Evolutionary conservation across 2,888 invertebrate species (phyloP).

Genomic region (Tenthredo notha): DNA sequence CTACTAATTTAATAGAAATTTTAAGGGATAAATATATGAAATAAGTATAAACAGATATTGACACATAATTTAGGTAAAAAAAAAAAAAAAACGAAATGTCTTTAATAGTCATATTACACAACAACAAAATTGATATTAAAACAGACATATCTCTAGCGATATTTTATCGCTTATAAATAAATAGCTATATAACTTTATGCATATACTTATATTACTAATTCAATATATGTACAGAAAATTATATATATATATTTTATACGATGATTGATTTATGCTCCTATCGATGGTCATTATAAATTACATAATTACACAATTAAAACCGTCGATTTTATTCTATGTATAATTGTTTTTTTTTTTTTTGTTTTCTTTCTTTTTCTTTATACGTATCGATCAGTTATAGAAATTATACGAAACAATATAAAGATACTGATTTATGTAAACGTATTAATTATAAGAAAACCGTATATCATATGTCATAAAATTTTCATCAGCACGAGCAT

Average conservation of each 20-base stretch:
- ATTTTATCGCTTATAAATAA: neutral
- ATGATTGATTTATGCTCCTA: slow-evolving; percentile 15
- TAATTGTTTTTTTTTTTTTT: no score
- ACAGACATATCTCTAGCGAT: neutral
- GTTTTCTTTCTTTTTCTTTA: no score
- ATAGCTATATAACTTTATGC: slow-evolving; percentile 9
- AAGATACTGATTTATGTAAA: no score
- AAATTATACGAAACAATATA: no score
- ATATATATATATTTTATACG: neutral
- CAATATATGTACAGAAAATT: neutral
- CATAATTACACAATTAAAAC: neutral
- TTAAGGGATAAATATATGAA: no score
- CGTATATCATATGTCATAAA: neutral
- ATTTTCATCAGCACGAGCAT: slow-evolving; percentile 13
- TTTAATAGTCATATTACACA: neutral
- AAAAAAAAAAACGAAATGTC: neutral
- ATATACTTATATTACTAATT: neutral
- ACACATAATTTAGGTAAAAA: neutral
- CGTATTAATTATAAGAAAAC: neutral
- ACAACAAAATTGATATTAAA: neutral
- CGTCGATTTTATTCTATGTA: neutral
- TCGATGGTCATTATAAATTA: neutral
- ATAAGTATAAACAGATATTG: neutral
- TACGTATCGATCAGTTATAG: neutral
- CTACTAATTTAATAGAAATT: no score